Conservation (phyloP, 37 sponge, comb jelly and placozoan genomes). For the Tethya wilhelma region DNA sequence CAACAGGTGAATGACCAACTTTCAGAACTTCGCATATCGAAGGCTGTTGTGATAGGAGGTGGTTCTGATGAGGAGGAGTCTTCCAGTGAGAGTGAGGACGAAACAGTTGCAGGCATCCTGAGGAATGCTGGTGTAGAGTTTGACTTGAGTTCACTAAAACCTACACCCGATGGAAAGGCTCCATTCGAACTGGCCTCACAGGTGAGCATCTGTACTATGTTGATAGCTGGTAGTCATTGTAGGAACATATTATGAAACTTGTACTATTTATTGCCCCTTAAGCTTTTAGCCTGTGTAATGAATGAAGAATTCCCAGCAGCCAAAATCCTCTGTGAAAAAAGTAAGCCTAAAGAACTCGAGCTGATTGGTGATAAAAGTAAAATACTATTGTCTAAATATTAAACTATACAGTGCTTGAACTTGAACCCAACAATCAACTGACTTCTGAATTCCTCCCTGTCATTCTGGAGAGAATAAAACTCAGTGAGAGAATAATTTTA, state of each 20-base stretch:
- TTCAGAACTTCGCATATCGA: neutral
- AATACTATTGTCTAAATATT: neutral
- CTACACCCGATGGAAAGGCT: constrained; percentile 28
- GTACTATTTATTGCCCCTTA: neutral
- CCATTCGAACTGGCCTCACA: constrained; percentile 57
- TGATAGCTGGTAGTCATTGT: neutral
- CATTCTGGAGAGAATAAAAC: constrained; percentile 54
- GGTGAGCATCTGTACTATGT: neutral
- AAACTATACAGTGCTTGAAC: constrained; percentile 31
- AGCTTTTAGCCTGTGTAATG: constrained; percentile 56
- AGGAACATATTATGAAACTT: neutral
- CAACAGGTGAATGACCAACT: neutral
- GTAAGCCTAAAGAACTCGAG: constrained; percentile 17
- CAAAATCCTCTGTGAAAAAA: constrained; percentile 62
- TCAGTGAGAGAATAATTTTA: constrained; percentile 40
- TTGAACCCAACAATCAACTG: constrained; percentile 71
- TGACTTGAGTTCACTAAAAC: constrained; percentile 13
- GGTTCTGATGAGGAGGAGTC: neutral
- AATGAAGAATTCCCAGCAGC: constrained; percentile 72
- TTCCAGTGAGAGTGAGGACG: neutral
- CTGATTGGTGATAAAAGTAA: neutral
- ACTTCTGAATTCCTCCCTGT: constrained; percentile 67
- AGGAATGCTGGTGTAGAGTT: constrained; percentile 50
- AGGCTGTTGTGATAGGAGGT: neutral
- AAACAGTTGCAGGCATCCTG: neutral